Conservation (phyloP, 1,140 invertebrate genomes). For the Drosophila guanche region DNA sequence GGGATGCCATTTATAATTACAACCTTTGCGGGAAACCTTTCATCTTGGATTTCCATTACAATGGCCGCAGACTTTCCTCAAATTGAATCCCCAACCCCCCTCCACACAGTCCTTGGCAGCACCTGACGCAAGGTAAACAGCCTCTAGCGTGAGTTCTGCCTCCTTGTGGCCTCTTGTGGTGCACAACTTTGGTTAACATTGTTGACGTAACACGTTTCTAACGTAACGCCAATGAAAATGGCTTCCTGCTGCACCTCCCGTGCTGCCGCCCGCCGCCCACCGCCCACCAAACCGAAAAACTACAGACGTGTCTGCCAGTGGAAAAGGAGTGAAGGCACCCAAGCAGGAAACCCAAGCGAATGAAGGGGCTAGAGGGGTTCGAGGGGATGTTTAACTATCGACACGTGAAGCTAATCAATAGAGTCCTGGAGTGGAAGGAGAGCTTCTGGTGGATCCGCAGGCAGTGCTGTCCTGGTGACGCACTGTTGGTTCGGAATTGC, state of each 20-base stretch:
- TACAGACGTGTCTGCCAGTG: conserved; percentile 57
- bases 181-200: background rate
- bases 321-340: conserved; percentile 5
- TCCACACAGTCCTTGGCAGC: too few relatives aligned
- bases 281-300: conserved; percentile 41
- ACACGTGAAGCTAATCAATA: conserved; percentile 78
- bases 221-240: conserved; percentile 53
- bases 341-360: background rate
- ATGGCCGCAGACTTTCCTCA: too few relatives aligned
- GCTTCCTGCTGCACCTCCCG: conserved; percentile 1
- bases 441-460: background rate
- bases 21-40: too few relatives aligned
- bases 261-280: background rate
- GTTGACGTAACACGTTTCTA: conserved; percentile 51
- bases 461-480: conserved; percentile 56
- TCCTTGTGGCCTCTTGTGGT: conserved; percentile 4
- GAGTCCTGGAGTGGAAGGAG: conserved; percentile 13
- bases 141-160: background rate
- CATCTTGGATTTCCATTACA: too few relatives aligned
- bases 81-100: too few relatives aligned
- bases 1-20: too few relatives aligned
- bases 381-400: conserved; percentile 43
- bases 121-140: conserved; percentile 19
- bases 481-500: conserved; percentile 72
- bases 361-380: background rate